These are phyloP conservation scores for Agriopis leucophaearia DNA, from an alignment of 2,888 invertebrate species.

Conservation along the genomic window DNA sequence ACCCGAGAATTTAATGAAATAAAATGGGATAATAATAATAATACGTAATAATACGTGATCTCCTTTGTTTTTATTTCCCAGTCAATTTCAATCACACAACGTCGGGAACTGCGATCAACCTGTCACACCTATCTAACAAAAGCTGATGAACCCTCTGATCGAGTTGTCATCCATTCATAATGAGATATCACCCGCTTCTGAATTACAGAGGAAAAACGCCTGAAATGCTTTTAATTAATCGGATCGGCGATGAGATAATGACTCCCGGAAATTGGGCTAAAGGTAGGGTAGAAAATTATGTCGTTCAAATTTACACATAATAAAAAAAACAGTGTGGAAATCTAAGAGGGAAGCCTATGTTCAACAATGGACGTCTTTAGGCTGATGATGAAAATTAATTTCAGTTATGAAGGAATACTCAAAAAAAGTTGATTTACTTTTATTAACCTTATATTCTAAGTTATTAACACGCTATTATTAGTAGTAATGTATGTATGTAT, in stretches of 20 bases:
- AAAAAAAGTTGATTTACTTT: too few species aligned
- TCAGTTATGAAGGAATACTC: too few species aligned
- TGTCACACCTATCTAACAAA: slow-evolving; percentile 9
- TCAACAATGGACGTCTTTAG: too few species aligned
- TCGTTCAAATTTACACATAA: neutral
- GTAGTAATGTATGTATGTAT: too few species aligned
- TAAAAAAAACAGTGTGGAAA: too few species aligned
- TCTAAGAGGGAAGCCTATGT: too few species aligned
- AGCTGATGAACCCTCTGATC: slow-evolving; percentile 21
- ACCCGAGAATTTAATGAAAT: too few species aligned
- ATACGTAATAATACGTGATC: too few species aligned
- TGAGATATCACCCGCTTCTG: slow-evolving; percentile 14
- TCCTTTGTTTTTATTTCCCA: neutral
- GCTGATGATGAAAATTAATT: too few species aligned
- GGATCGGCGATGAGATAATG: slow-evolving; percentile 2
- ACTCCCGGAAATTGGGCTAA: slow-evolving; percentile 1
- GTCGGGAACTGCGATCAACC: slow-evolving; percentile 15
- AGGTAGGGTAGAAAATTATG: slow-evolving; percentile 3
- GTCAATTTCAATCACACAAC: slow-evolving; percentile 3
- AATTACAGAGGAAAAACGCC: slow-evolving; percentile 14
- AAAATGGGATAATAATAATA: too few species aligned
- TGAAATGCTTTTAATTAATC: slow-evolving; percentile 25
- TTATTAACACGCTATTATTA: too few species aligned
- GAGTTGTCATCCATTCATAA: slow-evolving; percentile 23
- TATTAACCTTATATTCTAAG: too few species aligned